Evolutionary conservation across 2,797 vertebrate species (phyloP), one percentile per base, ranked within the genome.

Genomic region (Microctenopoma stevenorrisi): DNA sequence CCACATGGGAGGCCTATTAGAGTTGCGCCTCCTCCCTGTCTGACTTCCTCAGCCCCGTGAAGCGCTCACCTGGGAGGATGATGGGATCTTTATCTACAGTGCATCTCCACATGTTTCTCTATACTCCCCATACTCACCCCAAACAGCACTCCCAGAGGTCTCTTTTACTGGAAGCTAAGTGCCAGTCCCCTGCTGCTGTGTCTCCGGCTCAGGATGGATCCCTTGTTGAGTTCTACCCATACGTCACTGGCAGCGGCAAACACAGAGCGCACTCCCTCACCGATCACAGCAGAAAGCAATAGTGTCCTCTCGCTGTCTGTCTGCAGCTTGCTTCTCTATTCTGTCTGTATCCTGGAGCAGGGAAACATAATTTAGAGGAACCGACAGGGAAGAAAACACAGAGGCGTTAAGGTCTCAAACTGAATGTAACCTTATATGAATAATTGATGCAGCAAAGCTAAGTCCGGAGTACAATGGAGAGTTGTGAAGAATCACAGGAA

Each of bases 141-240:
- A 38, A 46, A 46, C 59, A 26, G 48, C 76, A 16, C 81, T 88
- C 88, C 84, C 77, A 74, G 72, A 86, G 77, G 86, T 73, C 76
- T 81, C 65, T 81, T 73, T 74, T 28, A 68, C 71, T 83, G 86
- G 84, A 80, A 87, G 74, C 83, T 68, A 81, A 88, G 89, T 75
- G 76, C 72, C 82, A 74, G 85, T 78, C 68, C 81, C 88, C 89
- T 72, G 85, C 84, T 77, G 88, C 64, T 81, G 58, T 64, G 77
- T 81, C 90, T 91, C 87, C 69, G 70, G 86, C 82, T 89, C 88
- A 75, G 82, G 87, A 93, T 86, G 89, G 81, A 73, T 94, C 89
- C 89, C 91, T 89, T 33, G 89, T 83, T 70, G 86, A 81, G 80
- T 79, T 77, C 72, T 76, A 18, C 78, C 82, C 68, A 53, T 87